Evolutionary conservation across 2,113 vertebrate genomes (phyloP), one percentile per base, ranked within the genome.

Genomic region (Fukomys damarensis): DNA sequence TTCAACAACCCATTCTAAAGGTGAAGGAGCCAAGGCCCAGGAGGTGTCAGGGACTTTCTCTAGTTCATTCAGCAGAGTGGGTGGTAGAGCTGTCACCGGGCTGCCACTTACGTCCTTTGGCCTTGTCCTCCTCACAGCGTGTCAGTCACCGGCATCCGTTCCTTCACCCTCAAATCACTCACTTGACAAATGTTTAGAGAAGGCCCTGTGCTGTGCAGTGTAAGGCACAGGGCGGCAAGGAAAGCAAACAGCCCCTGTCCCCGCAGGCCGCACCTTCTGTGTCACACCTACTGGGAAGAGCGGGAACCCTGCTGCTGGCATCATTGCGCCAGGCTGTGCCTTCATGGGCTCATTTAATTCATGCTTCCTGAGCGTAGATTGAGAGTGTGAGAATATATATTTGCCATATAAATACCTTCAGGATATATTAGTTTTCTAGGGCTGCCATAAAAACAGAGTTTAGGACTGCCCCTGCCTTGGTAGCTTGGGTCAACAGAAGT

Each of bases 41-140:
- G 10, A 12, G 52, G 7, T 41, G 28, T 14, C 8, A 41, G 10
- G 49, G 32, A 32, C 41, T 66, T 61, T 68, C 35, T 54, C 54
- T 30, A 46, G 79, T 24, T 38, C 28, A 11, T 32, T 20, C 30
- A 32, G 59, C 6, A 26, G 85, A 68, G 41, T 7, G 1, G 35
- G 52, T 10, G 8, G 6, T 28, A 16, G 46, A n/a, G 52, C 7
- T 24, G 90, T 13, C 17, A 13, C 49, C 43, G 49, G 26, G 14
- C 41, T 24, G 26, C 20, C 56, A 3, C 3, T 19, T 38, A 32
- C 7, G 10, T 19, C 17, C 7, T 32, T 43, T 49, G 7, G 5
- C 5, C 38, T 20, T 16, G 0, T 5, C 4, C 26, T 13, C 13
- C 13, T 87, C 30, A 35, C 7, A n/a, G 0, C 0, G 28, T 66